Evolutionary conservation across 1,140 invertebrate species (phyloP), one percentile per base, ranked within the genome.

Genomic region (Eumeta japonica): DNA sequence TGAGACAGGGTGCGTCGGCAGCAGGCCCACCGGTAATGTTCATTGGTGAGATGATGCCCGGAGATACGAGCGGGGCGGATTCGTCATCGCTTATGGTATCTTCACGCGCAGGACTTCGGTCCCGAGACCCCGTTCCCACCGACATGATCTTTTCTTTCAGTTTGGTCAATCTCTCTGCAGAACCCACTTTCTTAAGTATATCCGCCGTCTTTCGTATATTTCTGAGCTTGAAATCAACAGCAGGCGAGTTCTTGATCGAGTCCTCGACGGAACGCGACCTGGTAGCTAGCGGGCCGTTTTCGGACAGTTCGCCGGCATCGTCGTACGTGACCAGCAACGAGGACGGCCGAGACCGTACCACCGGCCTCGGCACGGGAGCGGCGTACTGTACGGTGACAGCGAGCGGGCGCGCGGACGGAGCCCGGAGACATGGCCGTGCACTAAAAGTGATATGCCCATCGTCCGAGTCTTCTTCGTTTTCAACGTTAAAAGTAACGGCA

Each of bases 41-140:
- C n/a, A 49, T 15, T 42, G 42, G 1, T 39, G 44, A 11, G 46
- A 49, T 36, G 37, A 32, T 32, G n/a, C n/a, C 44, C 43, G 3
- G 46, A 50, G 77, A 79, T 4, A 84, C 80, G 3, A 84, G 63
- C 14, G 82, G 83, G 9, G 81, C 83, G 0, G 80, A 81, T 50
- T 84, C 83, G 46, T 83, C 81, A 46, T 83, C 82, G 52, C 76
- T 79, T n/a, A 65, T 61, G 2, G 44, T 33, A 19, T 58, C 55
- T 16, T 66, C 41, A 37, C 55, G 42, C 35, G 58, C 29, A 43
- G 58, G 38, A 43, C 60, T 46, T 24, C 50, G 43, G 10, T 68
- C 62, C 17, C 62, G 60, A 12, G 62, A 59, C 13, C 55, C 42
- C 41, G 45, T 28, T 11, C 56, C 60, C 45, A 60, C 58, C n/a